phyloP scores from a whole-genome alignment of 2,888 invertebrate genomes.

The Caprella mutica region DNA sequence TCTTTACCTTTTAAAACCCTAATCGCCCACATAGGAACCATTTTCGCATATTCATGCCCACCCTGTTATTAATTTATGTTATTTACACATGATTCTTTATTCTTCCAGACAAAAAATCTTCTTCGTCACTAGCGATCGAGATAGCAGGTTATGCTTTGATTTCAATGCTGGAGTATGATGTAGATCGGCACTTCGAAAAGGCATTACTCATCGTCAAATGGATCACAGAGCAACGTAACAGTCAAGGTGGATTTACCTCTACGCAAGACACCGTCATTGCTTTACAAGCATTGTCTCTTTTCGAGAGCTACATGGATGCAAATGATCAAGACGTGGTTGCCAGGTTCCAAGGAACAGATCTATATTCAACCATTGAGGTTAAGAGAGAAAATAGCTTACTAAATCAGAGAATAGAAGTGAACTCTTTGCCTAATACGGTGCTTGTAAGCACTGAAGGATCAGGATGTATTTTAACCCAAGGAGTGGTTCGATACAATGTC shows the following conservation, averaged over 20 bases:
- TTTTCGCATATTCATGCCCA: too few species aligned
- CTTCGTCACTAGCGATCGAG: conserved; percentile 53
- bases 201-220: conserved; percentile 56
- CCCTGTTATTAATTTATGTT: too few species aligned
- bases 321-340: conserved; percentile 40
- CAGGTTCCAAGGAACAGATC: conserved; percentile 39
- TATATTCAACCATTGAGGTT: conserved; percentile 42
- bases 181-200: conserved; percentile 45
- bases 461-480: too few species aligned
- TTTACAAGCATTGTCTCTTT: conserved; percentile 41
- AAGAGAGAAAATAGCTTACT: conserved; percentile 45
- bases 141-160: conserved; percentile 57
- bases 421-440: conserved; percentile 43
- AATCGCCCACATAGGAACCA: too few species aligned
- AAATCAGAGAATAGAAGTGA: too few species aligned
- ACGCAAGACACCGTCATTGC: conserved; percentile 58
- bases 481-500: conserved; percentile 45
- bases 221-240: conserved; percentile 56
- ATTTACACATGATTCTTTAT: too few species aligned
- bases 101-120: too few species aligned
- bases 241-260: conserved; percentile 59
- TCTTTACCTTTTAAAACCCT: too few species aligned
- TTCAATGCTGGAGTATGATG: conserved; percentile 47
- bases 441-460: conserved; percentile 45
- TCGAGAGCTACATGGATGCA: conserved; percentile 40